Conservation (phyloP, 2,888 invertebrate species). For the Luffia ferchaultella region DNA sequence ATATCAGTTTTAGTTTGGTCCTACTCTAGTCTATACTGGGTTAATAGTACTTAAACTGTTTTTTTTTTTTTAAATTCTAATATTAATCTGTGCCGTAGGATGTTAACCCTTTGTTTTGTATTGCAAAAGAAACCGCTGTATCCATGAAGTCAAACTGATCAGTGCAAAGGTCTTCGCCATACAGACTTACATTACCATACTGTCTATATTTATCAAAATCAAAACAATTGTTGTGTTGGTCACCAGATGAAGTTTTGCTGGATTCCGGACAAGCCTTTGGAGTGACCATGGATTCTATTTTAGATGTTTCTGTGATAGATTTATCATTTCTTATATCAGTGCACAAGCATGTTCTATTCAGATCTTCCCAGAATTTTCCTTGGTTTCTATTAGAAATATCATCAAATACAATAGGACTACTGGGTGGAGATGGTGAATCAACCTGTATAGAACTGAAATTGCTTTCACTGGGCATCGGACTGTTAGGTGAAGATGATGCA, state of each 20-base stretch:
- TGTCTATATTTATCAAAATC: neutral
- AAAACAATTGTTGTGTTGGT: neutral
- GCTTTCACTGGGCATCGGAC: conserved; percentile 14
- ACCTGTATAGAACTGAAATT: conserved; percentile 7
- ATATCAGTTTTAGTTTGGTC: too few species aligned
- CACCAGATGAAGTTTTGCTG: neutral
- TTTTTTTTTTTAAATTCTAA: too few species aligned
- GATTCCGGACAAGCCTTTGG: neutral
- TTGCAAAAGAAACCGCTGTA: conserved; percentile 77
- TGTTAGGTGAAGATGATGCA: conserved; percentile 1
- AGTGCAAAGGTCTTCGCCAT: conserved; percentile 5
- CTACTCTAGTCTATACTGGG: neutral
- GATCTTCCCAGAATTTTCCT: conserved; percentile 1
- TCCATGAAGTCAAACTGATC: conserved; percentile 69
- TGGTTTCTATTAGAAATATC: conserved; percentile 21
- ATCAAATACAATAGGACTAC: conserved; percentile 28
- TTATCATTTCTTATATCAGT: neutral
- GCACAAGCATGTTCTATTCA: neutral
- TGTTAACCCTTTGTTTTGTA: conserved; percentile 75
- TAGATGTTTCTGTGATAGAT: neutral
- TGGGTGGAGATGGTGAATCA: conserved; percentile 18
- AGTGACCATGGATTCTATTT: neutral
- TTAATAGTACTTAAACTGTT: too few species aligned
- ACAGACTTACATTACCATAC: neutral
- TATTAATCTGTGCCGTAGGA: conserved; percentile 53